These are phyloP conservation scores for Trochalopteron elliotii DNA, from an alignment of 2,113 vertebrate genomes.

Conservation along the genomic window DNA sequence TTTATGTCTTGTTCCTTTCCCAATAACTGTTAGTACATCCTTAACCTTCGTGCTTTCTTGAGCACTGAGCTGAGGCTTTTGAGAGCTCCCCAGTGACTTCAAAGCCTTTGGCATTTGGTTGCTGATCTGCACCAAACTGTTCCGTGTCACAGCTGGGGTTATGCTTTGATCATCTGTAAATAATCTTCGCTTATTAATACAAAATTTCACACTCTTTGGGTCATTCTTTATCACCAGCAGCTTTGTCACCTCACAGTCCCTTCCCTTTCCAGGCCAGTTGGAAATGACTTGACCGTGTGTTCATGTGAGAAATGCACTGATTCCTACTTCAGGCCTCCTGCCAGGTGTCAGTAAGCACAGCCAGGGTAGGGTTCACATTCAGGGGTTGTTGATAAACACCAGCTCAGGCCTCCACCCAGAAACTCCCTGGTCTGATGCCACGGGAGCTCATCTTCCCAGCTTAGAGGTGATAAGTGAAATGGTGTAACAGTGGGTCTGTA, in stretches of 20 bases:
- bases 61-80: not conserved
- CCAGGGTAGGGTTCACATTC: not conserved
- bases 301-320: not conserved
- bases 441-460: not conserved
- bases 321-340: not conserved
- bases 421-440: not conserved
- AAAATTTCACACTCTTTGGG: not conserved
- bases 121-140: not conserved
- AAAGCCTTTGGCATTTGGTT: not conserved
- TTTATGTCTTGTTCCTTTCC: not conserved
- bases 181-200: not conserved
- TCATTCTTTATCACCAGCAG: not conserved
- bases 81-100: not conserved
- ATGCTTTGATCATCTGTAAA: not conserved
- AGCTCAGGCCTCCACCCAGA: conserved; percentile 20
- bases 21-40: not conserved
- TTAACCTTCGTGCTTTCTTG: not conserved
- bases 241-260: not conserved
- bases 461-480: not conserved
- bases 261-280: not conserved
- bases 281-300: not conserved
- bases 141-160: not conserved
- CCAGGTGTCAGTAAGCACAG: not conserved
- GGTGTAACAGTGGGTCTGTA: not conserved
- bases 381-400: conserved; percentile 9